Evolutionary conservation across 2,113 vertebrate genomes (phyloP).

Genomic region (Charina bottae): DNA sequence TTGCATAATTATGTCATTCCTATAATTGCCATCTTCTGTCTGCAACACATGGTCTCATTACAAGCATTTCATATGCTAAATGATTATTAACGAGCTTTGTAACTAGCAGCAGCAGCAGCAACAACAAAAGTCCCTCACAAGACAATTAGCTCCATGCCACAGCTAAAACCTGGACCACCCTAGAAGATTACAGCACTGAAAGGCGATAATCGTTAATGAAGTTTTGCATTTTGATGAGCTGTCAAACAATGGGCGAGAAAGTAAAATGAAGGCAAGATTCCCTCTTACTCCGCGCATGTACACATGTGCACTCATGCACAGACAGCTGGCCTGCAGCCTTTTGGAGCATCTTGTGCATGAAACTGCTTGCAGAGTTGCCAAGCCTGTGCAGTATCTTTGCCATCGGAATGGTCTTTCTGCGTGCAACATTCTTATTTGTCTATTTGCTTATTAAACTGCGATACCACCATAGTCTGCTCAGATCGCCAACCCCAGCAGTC

Average conservation of each 20-base stretch:
- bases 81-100: slow-evolving; percentile 70
- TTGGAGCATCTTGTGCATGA: not conserved
- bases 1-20: slow-evolving; percentile 66
- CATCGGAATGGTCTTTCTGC: not conserved
- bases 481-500: too few relatives aligned
- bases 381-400: not conserved
- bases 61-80: slow-evolving; percentile 73
- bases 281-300: not conserved
- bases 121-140: slow-evolving; percentile 56
- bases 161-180: slow-evolving; percentile 30
- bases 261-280: not conserved
- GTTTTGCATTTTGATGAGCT: slow-evolving; percentile 55
- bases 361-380: not conserved
- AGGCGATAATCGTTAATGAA: slow-evolving; percentile 27
- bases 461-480: too few relatives aligned
- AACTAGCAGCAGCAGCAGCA: slow-evolving; percentile 52
- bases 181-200: slow-evolving; percentile 53
- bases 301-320: accelerated
- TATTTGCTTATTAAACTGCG: too few relatives aligned
- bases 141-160: slow-evolving; percentile 65
- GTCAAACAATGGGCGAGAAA: slow-evolving; percentile 46
- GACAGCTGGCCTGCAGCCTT: not conserved
- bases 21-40: slow-evolving; percentile 64
- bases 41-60: slow-evolving; percentile 69
- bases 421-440: too few relatives aligned